phyloP scores from a whole-genome alignment of 2,888 invertebrate species.

The Dasysyrphus albostriatus region DNA sequence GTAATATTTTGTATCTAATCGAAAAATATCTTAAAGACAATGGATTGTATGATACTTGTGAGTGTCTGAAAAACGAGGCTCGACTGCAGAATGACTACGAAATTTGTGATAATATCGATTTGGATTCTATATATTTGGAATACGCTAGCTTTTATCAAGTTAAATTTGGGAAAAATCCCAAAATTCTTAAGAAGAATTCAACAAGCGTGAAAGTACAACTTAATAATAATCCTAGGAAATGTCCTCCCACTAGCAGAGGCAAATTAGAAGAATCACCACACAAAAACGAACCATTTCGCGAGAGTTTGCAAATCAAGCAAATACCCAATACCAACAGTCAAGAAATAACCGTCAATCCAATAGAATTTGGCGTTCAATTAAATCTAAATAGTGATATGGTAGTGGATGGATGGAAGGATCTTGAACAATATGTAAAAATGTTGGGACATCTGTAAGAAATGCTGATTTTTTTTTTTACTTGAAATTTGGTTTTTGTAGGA shows the following conservation, averaged over 20 bases:
- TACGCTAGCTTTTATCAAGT: slow-evolving; percentile 94
- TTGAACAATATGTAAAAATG: slow-evolving; percentile 60
- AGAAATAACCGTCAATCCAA: slow-evolving; percentile 56
- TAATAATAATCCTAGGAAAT: slow-evolving; percentile 40
- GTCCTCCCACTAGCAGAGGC: slow-evolving; percentile 15
- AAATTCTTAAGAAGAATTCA: slow-evolving; percentile 87
- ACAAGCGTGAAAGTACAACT: slow-evolving; percentile 59
- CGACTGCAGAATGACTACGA: slow-evolving; percentile 87
- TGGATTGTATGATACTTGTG: slow-evolving; percentile 87
- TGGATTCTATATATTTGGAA: slow-evolving; percentile 94
- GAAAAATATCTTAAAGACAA: slow-evolving; percentile 88
- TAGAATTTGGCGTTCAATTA: slow-evolving; percentile 56
- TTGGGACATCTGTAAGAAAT: not conserved
- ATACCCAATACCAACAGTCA: slow-evolving; percentile 50
- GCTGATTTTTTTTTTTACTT: not conserved
- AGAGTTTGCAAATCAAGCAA: slow-evolving; percentile 66
- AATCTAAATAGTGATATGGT: slow-evolving; percentile 39
- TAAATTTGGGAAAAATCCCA: slow-evolving; percentile 94
- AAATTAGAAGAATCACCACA: slow-evolving; percentile 53
- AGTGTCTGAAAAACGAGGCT: slow-evolving; percentile 89
- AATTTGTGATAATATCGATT: slow-evolving; percentile 96
- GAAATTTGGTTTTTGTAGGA: slow-evolving; percentile 20
- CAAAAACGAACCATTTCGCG: slow-evolving; percentile 11
- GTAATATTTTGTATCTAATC: slow-evolving; percentile 87
- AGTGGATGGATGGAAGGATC: slow-evolving; percentile 54